Base-by-base conservation (phyloP, 1,140 invertebrate genomes). In the Anastatus disparis region DNA sequence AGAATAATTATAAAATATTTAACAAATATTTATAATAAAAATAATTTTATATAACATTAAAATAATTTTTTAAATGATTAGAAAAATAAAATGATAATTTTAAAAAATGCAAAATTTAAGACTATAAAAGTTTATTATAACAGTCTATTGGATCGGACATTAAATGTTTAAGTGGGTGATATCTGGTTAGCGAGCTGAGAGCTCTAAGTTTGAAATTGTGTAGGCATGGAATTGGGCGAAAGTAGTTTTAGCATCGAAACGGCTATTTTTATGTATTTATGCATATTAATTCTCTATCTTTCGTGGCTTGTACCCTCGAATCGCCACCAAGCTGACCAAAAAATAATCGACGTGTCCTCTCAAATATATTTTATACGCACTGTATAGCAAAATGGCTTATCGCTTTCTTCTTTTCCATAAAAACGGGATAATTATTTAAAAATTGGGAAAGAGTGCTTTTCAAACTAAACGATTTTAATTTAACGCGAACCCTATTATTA, bases 241-340 rank as follows among this genome's bases (percentile, higher is more conserved):
- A 17, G 52, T 52, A 64, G 52, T 64, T 64, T 65, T 24, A 4
- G 6, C 40, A 17, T 17, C 22, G 24, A 31, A 42, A 48, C 56
- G 42, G 53, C 42, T 48, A 58, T 67, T 67, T 38, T 13, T 50
- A 67, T 67, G 53, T 55, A 46, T 66, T 66, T 66, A 66, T 66
- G 64, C 52, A 58, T 48, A 58, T 67, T 58, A 67, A 58, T 48
- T 46, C 50, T 20, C 26, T 46, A 22, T 56, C 17, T 4, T 10
- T 1, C n/a, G 10, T 55, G 55, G 15, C 9, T 50, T 56, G 48
- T 10, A 35, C 42, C 56, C 50, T 53, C n/a, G 10, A n/a, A 38
- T 3, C n/a, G n/a, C 29, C 22, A 52, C 6, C 10, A 20, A 48
- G 48, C 42, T 22, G 59, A 0, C 15, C n/a, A 10, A 31, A 6